These are phyloP conservation scores for Leptoclinus maculatus DNA, from an alignment of 2,797 vertebrate genomes.

Conservation along the genomic window DNA sequence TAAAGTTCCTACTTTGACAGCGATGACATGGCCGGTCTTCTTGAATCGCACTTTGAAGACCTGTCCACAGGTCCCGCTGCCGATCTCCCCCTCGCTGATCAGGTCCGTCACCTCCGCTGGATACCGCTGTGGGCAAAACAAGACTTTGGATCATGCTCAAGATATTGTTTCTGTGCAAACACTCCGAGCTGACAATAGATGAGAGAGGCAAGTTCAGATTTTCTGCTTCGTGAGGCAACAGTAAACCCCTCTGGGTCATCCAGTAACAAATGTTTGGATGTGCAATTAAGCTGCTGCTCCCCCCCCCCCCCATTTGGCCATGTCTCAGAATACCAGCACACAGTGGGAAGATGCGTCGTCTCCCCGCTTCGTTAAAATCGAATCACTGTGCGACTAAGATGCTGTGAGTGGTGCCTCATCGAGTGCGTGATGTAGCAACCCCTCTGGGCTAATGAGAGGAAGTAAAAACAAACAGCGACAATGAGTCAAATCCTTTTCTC, in stretches of 20 bases:
- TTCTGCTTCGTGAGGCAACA: not conserved
- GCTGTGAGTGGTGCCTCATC: slow-evolving; percentile 20
- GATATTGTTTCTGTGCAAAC: not conserved
- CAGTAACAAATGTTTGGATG: slow-evolving; percentile 35
- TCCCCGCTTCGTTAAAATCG: slow-evolving; percentile 22
- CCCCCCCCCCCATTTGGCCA: not conserved
- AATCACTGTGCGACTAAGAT: slow-evolving; percentile 21
- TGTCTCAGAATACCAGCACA: slow-evolving; percentile 28
- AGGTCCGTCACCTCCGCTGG: slow-evolving; percentile 94
- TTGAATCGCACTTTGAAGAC: slow-evolving; percentile 97
- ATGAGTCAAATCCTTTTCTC: slow-evolving; percentile 41
- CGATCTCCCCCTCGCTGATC: slow-evolving; percentile 94
- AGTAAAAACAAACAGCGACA: slow-evolving; percentile 28
- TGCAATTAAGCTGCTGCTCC: slow-evolving; percentile 40
- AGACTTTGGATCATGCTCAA: not conserved
- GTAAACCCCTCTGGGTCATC: not conserved
- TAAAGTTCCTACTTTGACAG: slow-evolving; percentile 89
- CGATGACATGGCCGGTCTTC: slow-evolving; percentile 92
- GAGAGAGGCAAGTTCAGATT: not conserved
- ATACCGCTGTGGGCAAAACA: slow-evolving; percentile 84
- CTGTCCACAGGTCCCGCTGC: slow-evolving; percentile 95
- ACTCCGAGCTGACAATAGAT: not conserved
- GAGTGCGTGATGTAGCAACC: slow-evolving; percentile 9
- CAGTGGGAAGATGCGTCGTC: slow-evolving; percentile 11
- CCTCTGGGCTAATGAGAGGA: slow-evolving; percentile 38